Evolutionary conservation across 2,113 vertebrate genomes (phyloP).

Genomic region (Lepus americanus): DNA sequence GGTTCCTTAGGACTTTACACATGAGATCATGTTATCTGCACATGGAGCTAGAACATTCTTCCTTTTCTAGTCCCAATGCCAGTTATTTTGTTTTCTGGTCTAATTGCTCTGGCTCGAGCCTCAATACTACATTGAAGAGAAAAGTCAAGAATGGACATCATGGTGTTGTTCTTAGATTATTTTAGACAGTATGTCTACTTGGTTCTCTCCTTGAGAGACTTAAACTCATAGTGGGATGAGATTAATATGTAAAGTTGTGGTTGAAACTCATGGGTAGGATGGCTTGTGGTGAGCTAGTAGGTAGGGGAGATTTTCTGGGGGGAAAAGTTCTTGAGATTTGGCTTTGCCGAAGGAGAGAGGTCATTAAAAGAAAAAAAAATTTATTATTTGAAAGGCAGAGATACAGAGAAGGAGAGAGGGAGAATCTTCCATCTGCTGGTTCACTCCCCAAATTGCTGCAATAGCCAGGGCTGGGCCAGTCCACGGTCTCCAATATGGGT

Average conservation of each 20-base stretch:
- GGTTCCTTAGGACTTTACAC: slow-evolving; percentile 23
- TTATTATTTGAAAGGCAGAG: too few species aligned
- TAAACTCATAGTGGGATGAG: neutral
- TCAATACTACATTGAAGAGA: neutral
- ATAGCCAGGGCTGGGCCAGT: too few species aligned
- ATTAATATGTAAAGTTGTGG: neutral
- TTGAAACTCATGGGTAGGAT: neutral
- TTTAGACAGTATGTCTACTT: neutral
- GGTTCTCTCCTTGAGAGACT: neutral
- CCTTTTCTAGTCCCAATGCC: neutral
- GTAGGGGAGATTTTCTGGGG: neutral
- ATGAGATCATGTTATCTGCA: neutral
- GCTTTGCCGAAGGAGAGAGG: neutral
- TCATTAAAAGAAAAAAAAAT: neutral
- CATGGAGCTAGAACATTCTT: neutral
- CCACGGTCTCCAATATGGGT: too few species aligned
- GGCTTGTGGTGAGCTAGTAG: neutral
- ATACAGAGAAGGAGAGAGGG: too few species aligned
- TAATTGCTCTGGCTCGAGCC: neutral
- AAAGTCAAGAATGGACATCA: neutral
- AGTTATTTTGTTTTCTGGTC: neutral
- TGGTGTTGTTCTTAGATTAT: neutral
- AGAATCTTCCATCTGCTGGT: too few species aligned
- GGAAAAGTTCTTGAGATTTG: neutral
- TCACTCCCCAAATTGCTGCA: too few species aligned